Conservation (phyloP, 2,888 invertebrate species). For the Amblyteles armatorius region DNA sequence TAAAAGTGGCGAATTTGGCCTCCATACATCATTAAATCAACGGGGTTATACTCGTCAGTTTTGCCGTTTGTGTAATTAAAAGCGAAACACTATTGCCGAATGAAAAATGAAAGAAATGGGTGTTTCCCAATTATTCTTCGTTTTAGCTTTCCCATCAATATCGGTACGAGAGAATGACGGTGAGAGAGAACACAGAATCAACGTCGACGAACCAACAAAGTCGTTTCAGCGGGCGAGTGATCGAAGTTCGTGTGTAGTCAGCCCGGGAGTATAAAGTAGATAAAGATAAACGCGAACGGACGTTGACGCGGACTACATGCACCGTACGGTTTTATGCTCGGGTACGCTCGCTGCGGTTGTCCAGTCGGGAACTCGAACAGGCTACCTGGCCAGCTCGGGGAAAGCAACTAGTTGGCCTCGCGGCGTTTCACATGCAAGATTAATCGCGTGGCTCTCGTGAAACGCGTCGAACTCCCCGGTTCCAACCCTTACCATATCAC, state of each 20-base stretch:
- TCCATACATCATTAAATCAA: no score
- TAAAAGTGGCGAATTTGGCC: no score
- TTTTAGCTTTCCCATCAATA: not conserved
- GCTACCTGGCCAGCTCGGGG: not conserved
- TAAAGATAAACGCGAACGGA: constrained; percentile 30
- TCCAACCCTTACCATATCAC: not conserved
- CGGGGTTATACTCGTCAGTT: not conserved
- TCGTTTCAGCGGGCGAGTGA: constrained; percentile 23
- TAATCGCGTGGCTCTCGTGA: constrained; percentile 27
- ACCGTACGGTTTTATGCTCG: constrained; percentile 9
- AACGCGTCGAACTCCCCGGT: not conserved
- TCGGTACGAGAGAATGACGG: not conserved
- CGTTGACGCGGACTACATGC: constrained; percentile 20
- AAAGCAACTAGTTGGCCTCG: constrained; percentile 50
- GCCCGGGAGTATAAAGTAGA: constrained; percentile 41
- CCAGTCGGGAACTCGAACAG: constrained; percentile 5
- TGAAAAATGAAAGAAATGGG: not conserved
- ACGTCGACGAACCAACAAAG: not conserved
- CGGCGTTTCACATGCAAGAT: constrained; percentile 46
- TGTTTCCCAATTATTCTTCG: not conserved
- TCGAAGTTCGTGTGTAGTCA: constrained; percentile 24
- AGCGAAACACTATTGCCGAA: not conserved
- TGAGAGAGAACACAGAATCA: not conserved
- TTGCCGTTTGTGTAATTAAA: not conserved
- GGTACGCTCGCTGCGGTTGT: constrained; percentile 7